Evolutionary conservation across 2,797 vertebrate species (phyloP).

Genomic region (Hylomyscus alleni): DNA sequence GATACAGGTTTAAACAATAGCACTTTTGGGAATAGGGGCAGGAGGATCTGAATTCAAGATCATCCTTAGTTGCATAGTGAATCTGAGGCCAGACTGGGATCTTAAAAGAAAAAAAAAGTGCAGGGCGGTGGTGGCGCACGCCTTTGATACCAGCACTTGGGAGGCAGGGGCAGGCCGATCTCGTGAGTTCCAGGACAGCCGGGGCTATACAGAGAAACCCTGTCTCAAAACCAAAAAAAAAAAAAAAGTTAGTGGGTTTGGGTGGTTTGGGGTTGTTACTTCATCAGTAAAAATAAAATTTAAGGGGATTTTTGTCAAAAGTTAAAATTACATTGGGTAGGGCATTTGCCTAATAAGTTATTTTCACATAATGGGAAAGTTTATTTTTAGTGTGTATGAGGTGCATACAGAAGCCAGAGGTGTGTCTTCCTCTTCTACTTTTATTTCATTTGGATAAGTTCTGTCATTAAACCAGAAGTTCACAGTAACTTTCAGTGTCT

Average conservation of each 20-base stretch:
- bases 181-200: too few species aligned
- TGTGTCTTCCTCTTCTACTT: background rate
- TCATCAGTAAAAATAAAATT: background rate
- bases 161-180: too few species aligned
- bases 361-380: background rate
- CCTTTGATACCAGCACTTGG: too few species aligned
- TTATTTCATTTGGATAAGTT: background rate
- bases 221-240: background rate
- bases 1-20: background rate
- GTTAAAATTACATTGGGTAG: constrained; percentile 18
- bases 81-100: background rate
- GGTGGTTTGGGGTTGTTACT: background rate
- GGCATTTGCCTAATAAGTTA: background rate
- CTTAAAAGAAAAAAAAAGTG: background rate
- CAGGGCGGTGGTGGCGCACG: too few species aligned
- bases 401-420: background rate
- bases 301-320: background rate
- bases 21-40: background rate
- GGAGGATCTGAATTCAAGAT: background rate
- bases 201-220: too few species aligned
- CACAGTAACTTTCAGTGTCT: background rate
- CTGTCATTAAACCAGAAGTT: background rate
- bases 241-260: background rate
- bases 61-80: background rate
- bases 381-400: background rate